Conservation (phyloP, 1,140 invertebrate genomes). For the Cardiocondyla obscurior region DNA sequence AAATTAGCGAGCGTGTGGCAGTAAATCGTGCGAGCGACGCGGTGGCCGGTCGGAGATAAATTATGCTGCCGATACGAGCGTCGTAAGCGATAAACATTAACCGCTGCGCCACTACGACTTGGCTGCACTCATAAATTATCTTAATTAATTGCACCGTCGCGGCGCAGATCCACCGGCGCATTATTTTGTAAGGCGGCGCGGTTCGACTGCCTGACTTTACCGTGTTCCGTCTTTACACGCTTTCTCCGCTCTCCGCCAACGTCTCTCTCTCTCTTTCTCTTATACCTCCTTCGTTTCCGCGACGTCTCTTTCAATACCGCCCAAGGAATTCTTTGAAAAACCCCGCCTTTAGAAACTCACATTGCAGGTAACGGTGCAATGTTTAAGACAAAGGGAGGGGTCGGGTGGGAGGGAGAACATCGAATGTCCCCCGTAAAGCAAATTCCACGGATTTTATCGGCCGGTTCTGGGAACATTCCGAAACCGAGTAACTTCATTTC, state of each 20-base stretch:
- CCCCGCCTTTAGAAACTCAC: conserved; percentile 42
- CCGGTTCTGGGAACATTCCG: conserved; percentile 34
- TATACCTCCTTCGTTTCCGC: neutral
- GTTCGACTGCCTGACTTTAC: neutral
- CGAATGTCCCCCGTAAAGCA: conserved; percentile 36
- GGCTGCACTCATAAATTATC: conserved; percentile 38
- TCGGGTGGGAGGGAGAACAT: no score
- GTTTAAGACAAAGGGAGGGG: conserved; percentile 55
- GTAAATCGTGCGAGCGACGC: conserved; percentile 43
- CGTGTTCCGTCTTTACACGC: neutral
- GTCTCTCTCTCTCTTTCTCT: neutral
- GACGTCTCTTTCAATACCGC: conserved; percentile 15
- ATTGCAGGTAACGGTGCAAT: conserved; percentile 20
- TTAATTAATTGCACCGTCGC: conserved; percentile 33
- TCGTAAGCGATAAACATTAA: conserved; percentile 55
- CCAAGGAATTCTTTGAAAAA: conserved; percentile 43
- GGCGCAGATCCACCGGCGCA: neutral
- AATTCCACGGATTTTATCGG: conserved; percentile 53
- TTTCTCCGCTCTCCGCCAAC: no score
- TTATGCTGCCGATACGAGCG: conserved; percentile 50
- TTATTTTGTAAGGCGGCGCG: conserved; percentile 21
- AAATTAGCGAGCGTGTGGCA: conserved; percentile 45
- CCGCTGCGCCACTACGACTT: conserved; percentile 18
- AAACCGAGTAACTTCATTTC: conserved; percentile 53
- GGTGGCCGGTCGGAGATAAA: conserved; percentile 27